Evolutionary conservation across 2,797 vertebrate genomes (phyloP), one percentile per base, ranked within the genome.

Genomic region (Pantherophis alleghaniensis): DNA sequence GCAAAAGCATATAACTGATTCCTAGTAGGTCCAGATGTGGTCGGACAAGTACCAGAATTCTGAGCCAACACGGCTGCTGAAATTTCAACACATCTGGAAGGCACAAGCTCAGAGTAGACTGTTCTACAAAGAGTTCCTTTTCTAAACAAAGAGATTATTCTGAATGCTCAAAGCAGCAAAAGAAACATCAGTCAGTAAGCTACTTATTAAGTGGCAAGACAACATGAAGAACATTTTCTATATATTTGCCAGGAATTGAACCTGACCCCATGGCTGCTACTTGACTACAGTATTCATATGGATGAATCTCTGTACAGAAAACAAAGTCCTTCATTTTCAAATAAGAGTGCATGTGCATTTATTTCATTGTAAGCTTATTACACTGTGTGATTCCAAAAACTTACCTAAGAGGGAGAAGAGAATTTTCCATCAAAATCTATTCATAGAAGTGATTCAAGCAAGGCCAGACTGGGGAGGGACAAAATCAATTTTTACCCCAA

Each of bases 131-230:
- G 7, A 86, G 6, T 60, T 53, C 88, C 7, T 7, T 12, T n/a
- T 61, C 47, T 22, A 91, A 93, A 28, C 20, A 57, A 5, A 89
- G 13, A 91, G 16, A 32, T 26, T 63, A 22, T 79, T 56, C 4
- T 55, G 7, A 37, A 88, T 60, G n/a, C 60, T 92, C 90, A 93
- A 26, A 61, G 61, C 56, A 95, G 60, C 28, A 92, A 86, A 60
- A 0, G 0, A 20, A 0, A 0, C 0, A 88, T 61, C 87, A 63
- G 47, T 7, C 11, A 92, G 16, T 57, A 79, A 26, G 37, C 37
- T 83, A 83, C 10, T 83, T 47, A 47, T 83, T 83, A 83, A 42
- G 74, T 47, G 37, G 37, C 74, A 83, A 22, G 37, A 47, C 37
- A 83, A 83, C 20, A 47, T 47, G 37, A 24, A 79, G 37, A 79